phyloP scores from a whole-genome alignment of 2,797 vertebrate species.

The Hippocampus kuda region DNA sequence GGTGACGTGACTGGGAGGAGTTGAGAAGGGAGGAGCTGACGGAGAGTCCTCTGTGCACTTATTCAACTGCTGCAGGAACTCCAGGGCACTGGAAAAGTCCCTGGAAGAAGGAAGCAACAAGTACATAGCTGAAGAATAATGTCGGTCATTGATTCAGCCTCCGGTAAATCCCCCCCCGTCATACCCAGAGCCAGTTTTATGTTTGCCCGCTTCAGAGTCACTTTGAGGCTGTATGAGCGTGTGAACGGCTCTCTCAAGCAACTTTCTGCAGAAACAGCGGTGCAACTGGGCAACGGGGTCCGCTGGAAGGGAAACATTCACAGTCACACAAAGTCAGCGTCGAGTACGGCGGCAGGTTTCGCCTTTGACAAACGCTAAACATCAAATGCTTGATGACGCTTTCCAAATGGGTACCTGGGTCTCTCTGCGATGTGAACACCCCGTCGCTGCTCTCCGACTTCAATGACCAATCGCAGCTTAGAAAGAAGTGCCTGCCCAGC shows the following conservation, averaged over 20 bases:
- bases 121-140: neutral
- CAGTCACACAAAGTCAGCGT: neutral
- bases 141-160: neutral
- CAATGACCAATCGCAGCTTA: constrained; percentile 90
- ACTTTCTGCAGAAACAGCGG: constrained; percentile 89
- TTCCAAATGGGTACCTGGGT: constrained; percentile 67
- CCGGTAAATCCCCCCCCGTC: neutral
- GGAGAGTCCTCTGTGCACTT: constrained; percentile 82
- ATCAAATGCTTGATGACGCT: neutral
- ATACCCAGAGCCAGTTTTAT: constrained; percentile 72
- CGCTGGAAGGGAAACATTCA: constrained; percentile 48
- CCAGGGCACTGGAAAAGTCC: constrained; percentile 81
- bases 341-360: neutral
- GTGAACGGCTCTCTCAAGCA: constrained; percentile 84
- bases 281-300: constrained; percentile 93
- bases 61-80: constrained; percentile 86
- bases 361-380: neutral
- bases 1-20: constrained; percentile 61
- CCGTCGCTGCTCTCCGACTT: constrained; percentile 74
- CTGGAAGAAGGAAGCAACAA: constrained; percentile 48
- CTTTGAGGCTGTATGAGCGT: constrained; percentile 84
- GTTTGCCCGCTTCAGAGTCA: constrained; percentile 54
- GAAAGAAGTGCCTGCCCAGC: constrained; percentile 87
- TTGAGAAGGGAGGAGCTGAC: constrained; percentile 58
- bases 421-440: constrained; percentile 82